Conservation (phyloP, 92 coral and sea anemone genomes). For the Heteractis magnifica region DNA sequence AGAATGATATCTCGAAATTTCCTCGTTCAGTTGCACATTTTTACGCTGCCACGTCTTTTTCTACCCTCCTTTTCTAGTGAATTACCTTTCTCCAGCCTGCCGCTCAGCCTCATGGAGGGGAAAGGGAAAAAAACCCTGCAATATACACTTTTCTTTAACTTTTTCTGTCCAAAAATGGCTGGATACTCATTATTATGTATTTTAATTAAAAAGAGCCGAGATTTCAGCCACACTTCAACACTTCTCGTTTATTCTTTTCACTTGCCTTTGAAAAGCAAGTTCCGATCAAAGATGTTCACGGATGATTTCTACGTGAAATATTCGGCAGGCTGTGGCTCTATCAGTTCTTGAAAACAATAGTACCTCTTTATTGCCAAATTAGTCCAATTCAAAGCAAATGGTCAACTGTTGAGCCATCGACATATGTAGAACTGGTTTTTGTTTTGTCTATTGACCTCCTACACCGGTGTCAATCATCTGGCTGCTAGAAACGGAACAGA, state of each 20-base stretch:
- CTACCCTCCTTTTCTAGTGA: too few species aligned
- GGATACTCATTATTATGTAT: too few species aligned
- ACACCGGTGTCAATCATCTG: constrained; percentile 2
- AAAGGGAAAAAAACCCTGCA: too few species aligned
- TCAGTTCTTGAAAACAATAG: neutral
- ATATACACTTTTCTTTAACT: too few species aligned
- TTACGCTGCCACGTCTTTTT: too few species aligned
- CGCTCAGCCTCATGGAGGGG: too few species aligned
- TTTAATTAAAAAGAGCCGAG: too few species aligned
- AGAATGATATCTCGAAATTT: too few species aligned
- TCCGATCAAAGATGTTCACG: neutral
- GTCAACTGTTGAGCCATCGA: constrained; percentile 23
- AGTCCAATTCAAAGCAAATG: constrained; percentile 11
- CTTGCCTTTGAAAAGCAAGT: neutral
- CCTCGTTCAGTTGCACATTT: too few species aligned
- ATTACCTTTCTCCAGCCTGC: too few species aligned
- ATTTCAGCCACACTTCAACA: too few species aligned
- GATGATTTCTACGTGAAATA: neutral
- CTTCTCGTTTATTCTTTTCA: neutral
- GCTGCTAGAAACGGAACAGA: neutral
- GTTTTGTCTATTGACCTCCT: constrained; percentile 3
- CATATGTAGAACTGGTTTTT: constrained; percentile 22
- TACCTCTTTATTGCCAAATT: constrained; percentile 8
- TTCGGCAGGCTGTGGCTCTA: neutral
- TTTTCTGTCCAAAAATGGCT: too few species aligned